Percentiles rank a stretch among this genome's conserved stretches.
Evolutionary conservation across 1,140 invertebrate species (phyloP).

Genomic region (Hirudo medicinalis): DNA sequence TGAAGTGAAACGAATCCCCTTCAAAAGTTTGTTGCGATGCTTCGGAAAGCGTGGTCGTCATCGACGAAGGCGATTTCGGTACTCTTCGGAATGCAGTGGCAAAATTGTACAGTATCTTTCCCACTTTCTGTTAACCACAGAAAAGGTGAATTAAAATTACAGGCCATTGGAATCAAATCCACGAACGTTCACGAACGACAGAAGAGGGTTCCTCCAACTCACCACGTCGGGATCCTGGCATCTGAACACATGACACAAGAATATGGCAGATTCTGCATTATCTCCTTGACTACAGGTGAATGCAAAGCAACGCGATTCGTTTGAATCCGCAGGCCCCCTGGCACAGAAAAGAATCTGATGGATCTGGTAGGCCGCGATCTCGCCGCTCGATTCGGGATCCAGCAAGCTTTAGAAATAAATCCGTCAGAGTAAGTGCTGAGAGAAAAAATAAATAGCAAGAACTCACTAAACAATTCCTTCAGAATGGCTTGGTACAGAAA

Average conservation of each 20-base stretch:
- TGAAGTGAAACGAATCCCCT: conserved; percentile 46
- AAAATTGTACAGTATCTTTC: conserved; percentile 64
- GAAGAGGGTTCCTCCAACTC: conserved; percentile 42
- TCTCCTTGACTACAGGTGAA: conserved; percentile 88
- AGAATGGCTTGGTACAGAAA: conserved; percentile 76
- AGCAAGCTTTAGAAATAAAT: conserved; percentile 55
- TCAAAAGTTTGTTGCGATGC: neutral
- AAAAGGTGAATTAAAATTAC: too few species aligned
- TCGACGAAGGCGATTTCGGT: conserved; percentile 40
- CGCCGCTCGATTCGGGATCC: conserved; percentile 64
- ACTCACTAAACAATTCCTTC: conserved; percentile 46
- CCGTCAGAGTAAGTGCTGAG: neutral
- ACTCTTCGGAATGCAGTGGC: conserved; percentile 76
- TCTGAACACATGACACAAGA: conserved; percentile 90
- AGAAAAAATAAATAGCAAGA: neutral
- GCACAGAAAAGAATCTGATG: conserved; percentile 89
- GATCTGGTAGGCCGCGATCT: conserved; percentile 77
- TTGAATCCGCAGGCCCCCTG: conserved; percentile 65
- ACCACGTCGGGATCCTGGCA: conserved; percentile 95
- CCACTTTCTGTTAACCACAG: conserved; percentile 44
- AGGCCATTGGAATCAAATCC: too few species aligned
- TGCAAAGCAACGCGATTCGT: conserved; percentile 80
- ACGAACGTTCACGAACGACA: neutral
- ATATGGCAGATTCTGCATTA: conserved; percentile 70
- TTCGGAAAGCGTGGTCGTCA: neutral